phyloP scores from a whole-genome alignment of 1,140 invertebrate species.

The Bombus terrestris region DNA sequence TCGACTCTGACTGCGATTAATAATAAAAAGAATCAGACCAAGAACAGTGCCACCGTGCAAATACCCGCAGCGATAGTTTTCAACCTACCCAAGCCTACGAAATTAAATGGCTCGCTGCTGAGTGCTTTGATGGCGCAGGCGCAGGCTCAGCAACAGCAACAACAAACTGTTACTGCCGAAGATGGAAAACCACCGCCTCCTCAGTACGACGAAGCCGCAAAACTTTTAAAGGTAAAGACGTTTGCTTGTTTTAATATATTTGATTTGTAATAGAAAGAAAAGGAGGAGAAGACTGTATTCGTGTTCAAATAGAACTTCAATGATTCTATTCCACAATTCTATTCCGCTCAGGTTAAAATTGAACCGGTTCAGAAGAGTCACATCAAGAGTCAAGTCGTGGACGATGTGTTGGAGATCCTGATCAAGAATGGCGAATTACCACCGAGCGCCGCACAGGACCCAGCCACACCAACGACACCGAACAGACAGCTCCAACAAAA shows the following conservation, averaged over 20 bases:
- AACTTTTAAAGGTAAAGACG: conserved; percentile 83
- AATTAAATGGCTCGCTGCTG: conserved; percentile 79
- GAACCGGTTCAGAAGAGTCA: conserved; percentile 83
- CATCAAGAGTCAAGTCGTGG: conserved; percentile 93
- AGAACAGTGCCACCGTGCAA: conserved; percentile 78
- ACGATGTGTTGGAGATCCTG: conserved; percentile 97
- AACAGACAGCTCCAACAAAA: conserved; percentile 80
- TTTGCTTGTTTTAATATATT: neutral
- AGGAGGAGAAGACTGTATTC: neutral
- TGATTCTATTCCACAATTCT: neutral
- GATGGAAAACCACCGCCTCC: conserved; percentile 84
- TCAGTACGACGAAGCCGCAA: conserved; percentile 88
- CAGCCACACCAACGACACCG: conserved; percentile 87
- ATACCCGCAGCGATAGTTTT: conserved; percentile 80
- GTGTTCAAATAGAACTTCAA: neutral
- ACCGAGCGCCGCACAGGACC: conserved; percentile 92
- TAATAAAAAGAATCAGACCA: conserved; percentile 81
- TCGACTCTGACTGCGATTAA: conserved; percentile 79
- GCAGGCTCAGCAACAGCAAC: conserved; percentile 77
- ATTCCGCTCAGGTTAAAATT: conserved; percentile 75
- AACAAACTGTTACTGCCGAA: conserved; percentile 72
- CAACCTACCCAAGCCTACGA: conserved; percentile 79
- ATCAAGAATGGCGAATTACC: conserved; percentile 96
- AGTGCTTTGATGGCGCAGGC: conserved; percentile 80
- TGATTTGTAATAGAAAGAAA: neutral